phyloP scores from a whole-genome alignment of 2,797 vertebrate species.

The Dryobates pubescens region DNA sequence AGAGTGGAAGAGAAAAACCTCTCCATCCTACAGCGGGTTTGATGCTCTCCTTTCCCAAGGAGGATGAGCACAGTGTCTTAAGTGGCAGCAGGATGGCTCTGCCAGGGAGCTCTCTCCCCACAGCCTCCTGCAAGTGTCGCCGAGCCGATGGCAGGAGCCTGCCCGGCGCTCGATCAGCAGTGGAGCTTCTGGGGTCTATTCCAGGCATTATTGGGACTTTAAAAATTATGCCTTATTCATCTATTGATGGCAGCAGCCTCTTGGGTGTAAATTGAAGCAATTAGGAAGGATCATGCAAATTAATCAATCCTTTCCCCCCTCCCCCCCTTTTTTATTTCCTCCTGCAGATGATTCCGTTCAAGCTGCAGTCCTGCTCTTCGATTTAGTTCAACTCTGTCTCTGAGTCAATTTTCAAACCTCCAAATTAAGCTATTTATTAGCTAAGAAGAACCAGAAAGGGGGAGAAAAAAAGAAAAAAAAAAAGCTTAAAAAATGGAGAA shows the following conservation, averaged over 20 bases:
- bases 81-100: background rate
- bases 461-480: background rate
- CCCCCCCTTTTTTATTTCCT: no score
- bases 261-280: conserved; percentile 67
- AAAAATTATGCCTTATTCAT: conserved; percentile 68
- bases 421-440: conserved; percentile 68
- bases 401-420: conserved; percentile 61
- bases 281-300: conserved; percentile 70
- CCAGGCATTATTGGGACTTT: conserved; percentile 29
- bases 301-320: conserved; percentile 51
- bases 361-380: conserved; percentile 54
- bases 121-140: background rate
- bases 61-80: conserved; percentile 37
- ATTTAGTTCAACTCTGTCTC: conserved; percentile 67
- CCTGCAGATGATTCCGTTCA: conserved; percentile 64
- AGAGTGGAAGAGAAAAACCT: no score
- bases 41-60: conserved; percentile 12
- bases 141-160: background rate
- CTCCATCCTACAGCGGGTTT: background rate
- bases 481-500: background rate
- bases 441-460: conserved; percentile 13
- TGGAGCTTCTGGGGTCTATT: conserved; percentile 6
- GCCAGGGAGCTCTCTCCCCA: background rate
- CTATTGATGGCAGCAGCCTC: conserved; percentile 66
- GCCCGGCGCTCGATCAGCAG: background rate